phyloP scores from a whole-genome alignment of 2,113 vertebrate genomes.

The Stictonetta naevosa region DNA sequence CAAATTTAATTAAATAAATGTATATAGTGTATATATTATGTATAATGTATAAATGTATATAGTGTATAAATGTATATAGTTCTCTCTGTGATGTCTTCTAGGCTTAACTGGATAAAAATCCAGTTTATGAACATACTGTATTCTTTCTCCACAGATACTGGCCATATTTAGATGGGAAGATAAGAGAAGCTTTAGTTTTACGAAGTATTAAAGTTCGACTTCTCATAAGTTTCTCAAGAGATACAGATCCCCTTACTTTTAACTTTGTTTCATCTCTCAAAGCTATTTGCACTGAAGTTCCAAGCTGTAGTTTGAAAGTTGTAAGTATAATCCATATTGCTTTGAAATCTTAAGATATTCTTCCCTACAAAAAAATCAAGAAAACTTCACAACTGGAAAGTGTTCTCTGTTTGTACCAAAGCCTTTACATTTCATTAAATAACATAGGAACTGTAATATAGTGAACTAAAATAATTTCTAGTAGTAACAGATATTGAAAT shows the following conservation, averaged over 20 bases:
- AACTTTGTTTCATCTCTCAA: slow-evolving; percentile 95
- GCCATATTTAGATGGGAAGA: slow-evolving; percentile 91
- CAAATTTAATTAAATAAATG: too few relatives aligned
- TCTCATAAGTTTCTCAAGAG: slow-evolving; percentile 91
- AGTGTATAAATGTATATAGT: not conserved
- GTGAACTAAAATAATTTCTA: not conserved
- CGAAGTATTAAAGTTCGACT: slow-evolving; percentile 89
- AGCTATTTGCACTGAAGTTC: slow-evolving; percentile 90
- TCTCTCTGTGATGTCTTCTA: not conserved
- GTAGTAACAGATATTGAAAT: not conserved
- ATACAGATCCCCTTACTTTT: slow-evolving; percentile 90
- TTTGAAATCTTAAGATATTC: not conserved
- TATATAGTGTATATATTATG: not conserved
- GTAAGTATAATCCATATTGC: slow-evolving; percentile 79
- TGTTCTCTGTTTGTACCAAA: not conserved
- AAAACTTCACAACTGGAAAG: not conserved
- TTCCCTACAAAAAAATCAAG: not conserved
- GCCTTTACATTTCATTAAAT: not conserved
- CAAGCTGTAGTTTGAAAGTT: slow-evolving; percentile 92
- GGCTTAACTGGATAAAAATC: not conserved
- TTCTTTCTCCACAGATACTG: slow-evolving; percentile 84
- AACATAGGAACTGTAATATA: not conserved
- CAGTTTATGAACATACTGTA: not conserved
- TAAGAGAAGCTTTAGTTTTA: slow-evolving; percentile 91
- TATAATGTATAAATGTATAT: not conserved